Evolutionary conservation across 2,113 vertebrate species (phyloP).

Genomic region (Leptocoma aspasia): DNA sequence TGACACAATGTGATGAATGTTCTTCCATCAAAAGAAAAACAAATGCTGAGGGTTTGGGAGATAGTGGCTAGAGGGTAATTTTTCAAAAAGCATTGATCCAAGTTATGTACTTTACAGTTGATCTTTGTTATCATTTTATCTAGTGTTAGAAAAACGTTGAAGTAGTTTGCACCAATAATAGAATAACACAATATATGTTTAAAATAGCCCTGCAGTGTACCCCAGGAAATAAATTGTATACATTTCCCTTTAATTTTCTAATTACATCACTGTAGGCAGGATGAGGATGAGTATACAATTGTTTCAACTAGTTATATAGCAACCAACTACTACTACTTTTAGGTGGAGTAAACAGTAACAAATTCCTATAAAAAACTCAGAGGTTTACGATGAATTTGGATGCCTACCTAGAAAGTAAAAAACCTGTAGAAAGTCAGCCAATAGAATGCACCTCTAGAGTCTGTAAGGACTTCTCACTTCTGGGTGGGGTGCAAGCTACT

Average conservation of each 20-base stretch:
- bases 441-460: background rate
- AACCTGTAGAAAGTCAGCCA: background rate
- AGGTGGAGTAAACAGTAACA: background rate
- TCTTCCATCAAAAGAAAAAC: background rate
- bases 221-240: background rate
- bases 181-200: background rate
- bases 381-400: background rate
- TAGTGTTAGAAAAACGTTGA: background rate
- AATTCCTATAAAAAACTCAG: background rate
- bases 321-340: background rate
- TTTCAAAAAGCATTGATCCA: background rate
- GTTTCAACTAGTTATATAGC: background rate
- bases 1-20: background rate
- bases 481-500: background rate
- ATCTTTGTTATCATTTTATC: background rate
- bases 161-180: background rate
- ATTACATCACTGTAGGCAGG: background rate
- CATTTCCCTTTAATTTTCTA: background rate
- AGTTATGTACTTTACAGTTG: background rate
- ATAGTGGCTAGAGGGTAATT: background rate
- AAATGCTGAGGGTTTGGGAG: background rate
- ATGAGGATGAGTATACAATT: accelerated
- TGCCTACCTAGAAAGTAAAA: background rate
- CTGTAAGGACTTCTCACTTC: background rate
- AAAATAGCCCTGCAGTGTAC: background rate